Conservation (phyloP, 2,797 vertebrate genomes). For the Iguana delicatissima region DNA sequence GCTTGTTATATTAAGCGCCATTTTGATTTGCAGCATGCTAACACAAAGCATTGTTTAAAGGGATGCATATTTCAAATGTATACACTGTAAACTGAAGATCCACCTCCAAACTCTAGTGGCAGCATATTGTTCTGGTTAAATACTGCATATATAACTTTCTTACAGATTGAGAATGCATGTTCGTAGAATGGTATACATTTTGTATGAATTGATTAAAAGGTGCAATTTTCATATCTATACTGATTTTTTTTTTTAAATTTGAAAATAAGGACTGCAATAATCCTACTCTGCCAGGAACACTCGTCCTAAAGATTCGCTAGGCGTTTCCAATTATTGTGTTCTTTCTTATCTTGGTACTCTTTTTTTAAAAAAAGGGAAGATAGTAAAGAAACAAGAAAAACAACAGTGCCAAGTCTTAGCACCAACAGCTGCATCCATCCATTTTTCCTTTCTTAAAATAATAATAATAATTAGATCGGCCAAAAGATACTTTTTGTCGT, state of each 20-base stretch:
- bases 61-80: conserved; percentile 85
- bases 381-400: conserved; percentile 72
- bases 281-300: conserved; percentile 70
- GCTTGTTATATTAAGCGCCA: conserved; percentile 82
- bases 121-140: conserved; percentile 80
- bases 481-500: conserved; percentile 74
- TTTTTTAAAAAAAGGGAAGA: conserved; percentile 60
- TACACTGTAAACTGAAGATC: conserved; percentile 85
- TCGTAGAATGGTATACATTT: conserved; percentile 78
- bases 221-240: conserved; percentile 69
- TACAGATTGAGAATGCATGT: conserved; percentile 78
- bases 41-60: conserved; percentile 83
- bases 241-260: conserved; percentile 66
- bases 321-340: conserved; percentile 69
- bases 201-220: conserved; percentile 77
- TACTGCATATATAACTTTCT: conserved; percentile 83
- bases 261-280: conserved; percentile 73
- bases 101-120: conserved; percentile 78
- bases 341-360: conserved; percentile 66
- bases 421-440: conserved; percentile 74
- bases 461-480: conserved; percentile 67
- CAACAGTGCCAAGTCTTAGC: conserved; percentile 77
- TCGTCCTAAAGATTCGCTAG: conserved; percentile 74
- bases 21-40: conserved; percentile 86
- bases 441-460: conserved; percentile 74